Evolutionary conservation across 1,140 invertebrate species (phyloP), one percentile per base, ranked within the genome.

Genomic region (Steinernema feltiae): DNA sequence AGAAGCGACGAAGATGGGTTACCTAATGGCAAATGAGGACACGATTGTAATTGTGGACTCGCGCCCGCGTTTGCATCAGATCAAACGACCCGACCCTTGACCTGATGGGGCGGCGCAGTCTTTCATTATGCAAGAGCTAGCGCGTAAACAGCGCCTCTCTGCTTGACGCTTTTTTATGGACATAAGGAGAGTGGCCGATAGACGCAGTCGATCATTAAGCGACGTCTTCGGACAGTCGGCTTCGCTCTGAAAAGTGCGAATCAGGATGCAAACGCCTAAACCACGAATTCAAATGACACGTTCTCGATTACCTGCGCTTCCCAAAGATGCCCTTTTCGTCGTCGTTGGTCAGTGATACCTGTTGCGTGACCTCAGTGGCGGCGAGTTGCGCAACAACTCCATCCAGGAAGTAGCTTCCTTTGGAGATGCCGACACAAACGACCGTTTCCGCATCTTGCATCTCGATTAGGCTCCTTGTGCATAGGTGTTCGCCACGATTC

Each of bases 111-210:
- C 53, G 53, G 53, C 24, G 53, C 53, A 21, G 7, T 7, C 53
- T 63, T 63, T 63, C 53, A 63, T 63, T 63, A 63, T 63, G 53
- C 53, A 63, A 63, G 53, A 63, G 53, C 53, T 63, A 63, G 24
- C 24, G 53, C 53, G 53, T 63, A 63, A 63, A 63, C 53, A 63
- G 53, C 53, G 53, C 53, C 24, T 63, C 53, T n/a, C 53, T 63
- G 53, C 53, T 7, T 63, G 53, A 63, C 53, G 53, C 53, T 63
- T 63, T 21, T 15, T 15, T 63, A 3, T 63, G 24, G 12, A 27
- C 53, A n/a, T 27, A 21, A 17, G 53, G 53, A 63, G 7, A 15
- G 53, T 63, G 24, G 35, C 35, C 18, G 35, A 41, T n/a, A n/a
- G n/a, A n/a, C n/a, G n/a, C n/a, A n/a, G n/a, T n/a, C n/a, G n/a